Evolutionary conservation across 1,140 invertebrate genomes (phyloP).

Genomic region (Hestina assimilis): DNA sequence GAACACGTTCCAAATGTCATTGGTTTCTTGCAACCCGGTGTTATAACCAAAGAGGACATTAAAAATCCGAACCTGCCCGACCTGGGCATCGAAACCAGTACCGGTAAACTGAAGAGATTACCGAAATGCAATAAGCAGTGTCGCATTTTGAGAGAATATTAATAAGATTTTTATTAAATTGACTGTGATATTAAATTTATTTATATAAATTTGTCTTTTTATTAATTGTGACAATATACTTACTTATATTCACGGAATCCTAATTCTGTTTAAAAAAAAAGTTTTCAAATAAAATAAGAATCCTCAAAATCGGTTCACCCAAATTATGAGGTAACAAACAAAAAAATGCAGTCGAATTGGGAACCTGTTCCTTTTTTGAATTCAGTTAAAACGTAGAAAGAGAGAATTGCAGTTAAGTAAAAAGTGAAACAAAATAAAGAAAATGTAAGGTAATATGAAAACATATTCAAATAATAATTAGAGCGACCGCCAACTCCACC

Average conservation of each 20-base stretch:
- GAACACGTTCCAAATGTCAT: slow-evolving; percentile 48
- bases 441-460: background rate
- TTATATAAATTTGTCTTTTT: background rate
- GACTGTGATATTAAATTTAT: background rate
- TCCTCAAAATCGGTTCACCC: no score
- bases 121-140: slow-evolving; percentile 57
- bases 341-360: no score
- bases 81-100: slow-evolving; percentile 21
- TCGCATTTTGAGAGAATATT: slow-evolving; percentile 46
- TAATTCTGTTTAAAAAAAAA: no score
- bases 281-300: no score
- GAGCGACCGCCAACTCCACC: slow-evolving; percentile 8
- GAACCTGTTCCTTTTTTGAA: no score
- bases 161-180: background rate
- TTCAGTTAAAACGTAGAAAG: no score
- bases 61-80: background rate
- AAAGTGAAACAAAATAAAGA: no score
- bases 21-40: slow-evolving; percentile 53
- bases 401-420: no score
- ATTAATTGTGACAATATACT: background rate
- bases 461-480: slow-evolving; percentile 7
- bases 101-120: slow-evolving; percentile 13
- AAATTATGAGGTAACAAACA: no score
- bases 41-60: slow-evolving; percentile 31
- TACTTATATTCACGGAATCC: no score